Evolutionary conservation across 2,888 invertebrate genomes (phyloP).

Genomic region (Elaeidobius kamerunicus): DNA sequence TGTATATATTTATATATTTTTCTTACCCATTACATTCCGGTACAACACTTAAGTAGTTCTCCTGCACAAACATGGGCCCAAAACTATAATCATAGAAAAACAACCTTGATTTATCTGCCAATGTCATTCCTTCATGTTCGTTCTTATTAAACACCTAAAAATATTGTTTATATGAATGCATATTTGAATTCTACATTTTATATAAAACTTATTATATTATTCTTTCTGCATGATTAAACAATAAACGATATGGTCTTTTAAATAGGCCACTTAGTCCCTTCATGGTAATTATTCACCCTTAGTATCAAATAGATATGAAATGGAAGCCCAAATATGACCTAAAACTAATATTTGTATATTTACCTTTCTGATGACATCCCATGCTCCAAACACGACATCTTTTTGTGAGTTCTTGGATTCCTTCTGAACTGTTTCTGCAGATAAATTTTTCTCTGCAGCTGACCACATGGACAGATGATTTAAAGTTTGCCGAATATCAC

Average conservation of each 20-base stretch:
- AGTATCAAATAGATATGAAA: too few relatives aligned
- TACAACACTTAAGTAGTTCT: conserved; percentile 86
- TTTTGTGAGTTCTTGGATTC: conserved; percentile 67
- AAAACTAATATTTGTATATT: too few relatives aligned
- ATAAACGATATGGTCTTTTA: too few relatives aligned
- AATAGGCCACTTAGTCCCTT: too few relatives aligned
- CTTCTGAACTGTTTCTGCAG: conserved; percentile 53
- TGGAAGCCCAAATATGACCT: too few relatives aligned
- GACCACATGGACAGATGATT: conserved; percentile 85
- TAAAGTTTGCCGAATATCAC: conserved; percentile 91
- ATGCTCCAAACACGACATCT: conserved; percentile 86
- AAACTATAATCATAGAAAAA: conserved; percentile 98
- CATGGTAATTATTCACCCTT: too few relatives aligned
- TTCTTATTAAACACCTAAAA: conserved; percentile 83
- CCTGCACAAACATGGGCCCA: conserved; percentile 95
- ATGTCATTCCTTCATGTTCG: conserved; percentile 73
- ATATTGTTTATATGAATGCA: too few relatives aligned
- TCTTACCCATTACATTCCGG: conserved; percentile 71
- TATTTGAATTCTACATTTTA: too few relatives aligned
- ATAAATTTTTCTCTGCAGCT: conserved; percentile 52
- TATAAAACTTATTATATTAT: too few relatives aligned
- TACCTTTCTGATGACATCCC: conserved; percentile 88
- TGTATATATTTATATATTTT: too few relatives aligned
- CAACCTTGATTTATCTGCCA: conserved; percentile 81
- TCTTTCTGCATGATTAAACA: too few relatives aligned